Conservation (phyloP, 2,797 vertebrate species). For the Dendrocincla tyrannina region DNA sequence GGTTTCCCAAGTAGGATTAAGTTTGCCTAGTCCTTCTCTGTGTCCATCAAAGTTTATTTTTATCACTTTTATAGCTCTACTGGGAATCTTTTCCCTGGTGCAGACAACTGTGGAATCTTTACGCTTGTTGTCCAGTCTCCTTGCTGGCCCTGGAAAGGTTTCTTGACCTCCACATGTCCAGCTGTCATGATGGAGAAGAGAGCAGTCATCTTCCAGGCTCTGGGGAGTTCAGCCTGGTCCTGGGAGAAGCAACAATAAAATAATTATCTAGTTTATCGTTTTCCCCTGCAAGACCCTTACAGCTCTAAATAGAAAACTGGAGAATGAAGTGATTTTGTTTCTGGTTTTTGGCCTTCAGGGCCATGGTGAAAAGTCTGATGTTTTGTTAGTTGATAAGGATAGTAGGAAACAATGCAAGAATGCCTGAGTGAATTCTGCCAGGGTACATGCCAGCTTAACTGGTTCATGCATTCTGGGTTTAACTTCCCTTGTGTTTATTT, state of each 20-base stretch:
- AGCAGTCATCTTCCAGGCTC: neutral
- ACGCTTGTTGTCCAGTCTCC: neutral
- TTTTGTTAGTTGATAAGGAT: neutral
- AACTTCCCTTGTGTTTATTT: neutral
- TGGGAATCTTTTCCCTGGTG: neutral
- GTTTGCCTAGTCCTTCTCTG: neutral
- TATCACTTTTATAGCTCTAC: neutral
- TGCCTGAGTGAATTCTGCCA: neutral
- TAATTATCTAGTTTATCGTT: neutral
- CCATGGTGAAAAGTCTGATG: neutral
- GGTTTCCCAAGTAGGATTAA: neutral
- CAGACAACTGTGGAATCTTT: neutral
- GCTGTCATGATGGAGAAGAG: neutral
- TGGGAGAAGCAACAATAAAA: neutral
- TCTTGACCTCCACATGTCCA: neutral
- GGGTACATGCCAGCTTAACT: neutral
- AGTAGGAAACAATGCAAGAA: neutral
- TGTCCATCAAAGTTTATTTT: neutral
- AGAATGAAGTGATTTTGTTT: neutral
- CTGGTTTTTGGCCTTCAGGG: neutral
- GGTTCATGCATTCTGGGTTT: neutral
- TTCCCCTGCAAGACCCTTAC: neutral
- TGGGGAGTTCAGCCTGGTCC: neutral
- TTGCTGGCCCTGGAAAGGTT: neutral
- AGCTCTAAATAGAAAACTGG: neutral